Evolutionary conservation across 2,888 invertebrate species (phyloP), one percentile per base, ranked within the genome.

Genomic region (Keiferia lycopersicella): DNA sequence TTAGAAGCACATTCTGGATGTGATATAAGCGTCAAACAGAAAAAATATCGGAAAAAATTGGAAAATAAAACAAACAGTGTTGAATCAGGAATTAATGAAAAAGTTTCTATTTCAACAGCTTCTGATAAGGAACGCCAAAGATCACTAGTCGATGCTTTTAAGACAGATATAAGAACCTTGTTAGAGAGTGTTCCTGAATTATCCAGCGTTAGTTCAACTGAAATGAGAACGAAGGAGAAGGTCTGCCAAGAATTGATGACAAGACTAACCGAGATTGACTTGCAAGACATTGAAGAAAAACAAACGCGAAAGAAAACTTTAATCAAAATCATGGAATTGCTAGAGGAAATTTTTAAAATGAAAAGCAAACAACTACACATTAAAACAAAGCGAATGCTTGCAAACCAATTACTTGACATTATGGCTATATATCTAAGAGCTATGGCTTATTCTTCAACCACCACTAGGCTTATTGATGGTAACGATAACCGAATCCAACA

Each of bases 301-400:
- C 12, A 53, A 6, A 53, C 22, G 14, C 51, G 51, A 2, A 53
- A 26, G 7, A 53, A 26, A 22, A 11, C 26, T 0, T 14, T 6
- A 20, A 20, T 12, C 22, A 26, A 53, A 22, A 53, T 53, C 11
- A 26, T 53, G 14, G 22, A 53, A 14, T 12, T 12, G 12, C 14
- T 53, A 2, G 22, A 53, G 8, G 11, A 22, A 3, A 20, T 22
- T 14, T 53, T 53, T 0, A 7, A 26, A 53, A 2, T 11, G 12
- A 53, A 53, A 26, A 26, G 51, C 14, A 26, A 53, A 14, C 51
- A 53, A 22, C 8, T 53, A 14, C 4, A 11, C 14, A 53, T 14
- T 6, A 22, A 53, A 22, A 53, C 51, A 53, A 53, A 53, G 18
- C 51, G 14, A 14, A 53, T 53, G 22, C 22, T 53, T 22, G 51